Evolutionary conservation across 2,888 invertebrate genomes (phyloP), one percentile per base, ranked within the genome.

Genomic region (Acleris emargana): DNA sequence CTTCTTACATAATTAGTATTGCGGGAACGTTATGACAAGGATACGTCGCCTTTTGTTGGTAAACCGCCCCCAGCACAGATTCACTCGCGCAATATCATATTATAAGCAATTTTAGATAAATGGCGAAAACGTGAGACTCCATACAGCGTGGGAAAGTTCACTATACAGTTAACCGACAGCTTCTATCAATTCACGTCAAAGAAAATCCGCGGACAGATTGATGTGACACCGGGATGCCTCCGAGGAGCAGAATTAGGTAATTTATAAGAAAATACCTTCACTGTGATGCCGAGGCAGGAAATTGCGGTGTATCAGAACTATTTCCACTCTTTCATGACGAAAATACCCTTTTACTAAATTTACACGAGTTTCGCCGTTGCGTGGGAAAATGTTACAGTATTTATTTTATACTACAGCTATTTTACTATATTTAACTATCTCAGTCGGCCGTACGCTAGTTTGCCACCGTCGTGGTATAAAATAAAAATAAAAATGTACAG

Each of bases 141-240:
- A 13, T 42, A 52, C 11, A 58, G 28, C 54, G 49, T 60, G 47
- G n/a, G 25, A 51, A 32, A 66, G 55, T 52, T 61, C 66, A 55
- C 60, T 51, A 57, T 66, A 67, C 68, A 68, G 53, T 59, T 67
- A 57, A 62, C 43, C 68, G 69, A 69, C 68, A 68, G 68, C 62
- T 68, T 68, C 61, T 68, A 74, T 73, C 68, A 68, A 68, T 71
- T 68, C 61, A 57, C 67, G 72, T 72, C 71, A 67, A 55, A 67
- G 54, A 57, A 76, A 76, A 78, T 78, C 79, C 74, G 66, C 59
- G 68, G 71, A 69, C 73, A 73, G 76, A 80, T 78, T 79, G 78
- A 80, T 79, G 73, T 68, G 70, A 42, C 72, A 71, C 70, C 59
- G 66, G 60, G 66, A 66, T 32, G 55, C 47, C 50, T 49, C 38